These are phyloP conservation scores for Knipowitschia caucasica DNA, from an alignment of 2,797 vertebrate genomes.

Conservation along the genomic window DNA sequence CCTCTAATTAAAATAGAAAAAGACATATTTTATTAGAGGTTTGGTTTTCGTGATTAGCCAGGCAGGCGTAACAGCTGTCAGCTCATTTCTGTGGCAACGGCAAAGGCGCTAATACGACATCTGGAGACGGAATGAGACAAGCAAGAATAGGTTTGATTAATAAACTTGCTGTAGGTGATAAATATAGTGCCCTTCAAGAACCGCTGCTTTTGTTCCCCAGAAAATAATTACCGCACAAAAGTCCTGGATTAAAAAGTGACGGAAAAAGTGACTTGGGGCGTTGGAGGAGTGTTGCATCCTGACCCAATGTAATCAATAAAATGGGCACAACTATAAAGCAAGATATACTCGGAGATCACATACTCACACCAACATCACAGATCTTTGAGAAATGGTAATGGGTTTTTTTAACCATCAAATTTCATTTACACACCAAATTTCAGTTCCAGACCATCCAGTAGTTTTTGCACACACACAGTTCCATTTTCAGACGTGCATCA, in stretches of 20 bases:
- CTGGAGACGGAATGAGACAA: neutral
- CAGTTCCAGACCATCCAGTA: no score
- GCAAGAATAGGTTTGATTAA: neutral
- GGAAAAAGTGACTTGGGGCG: neutral
- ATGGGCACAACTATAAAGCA: no score
- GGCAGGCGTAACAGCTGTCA: conserved; percentile 27
- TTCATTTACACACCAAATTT: no score
- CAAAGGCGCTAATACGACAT: neutral
- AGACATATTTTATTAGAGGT: neutral
- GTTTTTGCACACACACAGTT: no score
- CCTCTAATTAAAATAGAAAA: neutral
- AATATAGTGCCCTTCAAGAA: conserved; percentile 19
- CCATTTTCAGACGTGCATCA: no score
- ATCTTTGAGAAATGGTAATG: no score
- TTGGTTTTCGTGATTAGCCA: conserved; percentile 12
- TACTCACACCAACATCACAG: no score
- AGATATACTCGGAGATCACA: no score
- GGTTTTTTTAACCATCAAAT: no score
- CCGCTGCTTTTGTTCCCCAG: conserved; percentile 18
- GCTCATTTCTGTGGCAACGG: conserved; percentile 15
- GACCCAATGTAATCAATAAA: no score
- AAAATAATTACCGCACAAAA: neutral
- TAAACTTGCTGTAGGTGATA: neutral
- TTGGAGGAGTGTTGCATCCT: neutral
- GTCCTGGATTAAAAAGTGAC: neutral